These are phyloP conservation scores for Hyaena hyaena DNA, from an alignment of 2,113 vertebrate species.

Conservation along the genomic window DNA sequence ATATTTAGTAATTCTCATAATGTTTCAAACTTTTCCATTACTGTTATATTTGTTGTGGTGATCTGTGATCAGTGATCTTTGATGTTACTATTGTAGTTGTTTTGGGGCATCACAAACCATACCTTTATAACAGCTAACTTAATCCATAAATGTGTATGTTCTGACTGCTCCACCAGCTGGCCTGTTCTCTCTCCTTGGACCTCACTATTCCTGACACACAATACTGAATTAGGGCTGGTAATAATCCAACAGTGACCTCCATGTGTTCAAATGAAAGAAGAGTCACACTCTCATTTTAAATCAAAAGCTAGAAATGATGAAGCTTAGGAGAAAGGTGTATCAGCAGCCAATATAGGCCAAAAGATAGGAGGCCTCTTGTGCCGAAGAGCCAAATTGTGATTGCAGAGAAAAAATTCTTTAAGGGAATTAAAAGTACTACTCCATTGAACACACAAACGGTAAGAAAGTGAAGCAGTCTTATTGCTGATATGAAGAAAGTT, in stretches of 20 bases:
- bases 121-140: not conserved
- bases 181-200: not conserved
- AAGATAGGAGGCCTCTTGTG: not conserved
- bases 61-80: not conserved
- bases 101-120: not conserved
- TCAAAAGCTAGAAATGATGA: not conserved
- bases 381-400: not conserved
- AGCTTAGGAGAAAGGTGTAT: not conserved
- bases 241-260: not conserved
- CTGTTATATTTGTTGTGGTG: not conserved
- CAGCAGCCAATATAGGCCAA: not conserved
- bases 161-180: not conserved
- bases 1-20: not conserved
- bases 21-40: not conserved
- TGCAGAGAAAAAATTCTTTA: not conserved
- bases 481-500: not conserved
- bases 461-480: not conserved
- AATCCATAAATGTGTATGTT: not conserved
- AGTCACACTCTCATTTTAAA: not conserved
- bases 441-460: not conserved
- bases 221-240: not conserved
- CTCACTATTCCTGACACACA: not conserved
- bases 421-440: not conserved
- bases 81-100: not conserved
- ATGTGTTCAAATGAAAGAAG: not conserved